Evolutionary conservation across 2,888 invertebrate species (phyloP).

Genomic region (Lingula anatina): DNA sequence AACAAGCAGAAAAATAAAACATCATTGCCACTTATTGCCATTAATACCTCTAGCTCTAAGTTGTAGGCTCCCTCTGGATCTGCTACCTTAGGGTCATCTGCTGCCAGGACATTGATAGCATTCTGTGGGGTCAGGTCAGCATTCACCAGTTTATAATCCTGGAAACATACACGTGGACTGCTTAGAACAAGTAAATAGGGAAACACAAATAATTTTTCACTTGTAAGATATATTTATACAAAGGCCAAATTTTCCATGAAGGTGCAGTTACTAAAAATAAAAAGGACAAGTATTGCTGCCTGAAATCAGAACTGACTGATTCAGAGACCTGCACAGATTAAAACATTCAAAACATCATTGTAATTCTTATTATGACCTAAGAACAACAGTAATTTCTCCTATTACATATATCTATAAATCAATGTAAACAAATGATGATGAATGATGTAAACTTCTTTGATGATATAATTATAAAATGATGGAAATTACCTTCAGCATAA

Average conservation of each 20-base stretch:
- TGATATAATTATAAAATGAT: too few relatives aligned
- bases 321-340: too few relatives aligned
- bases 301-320: too few relatives aligned
- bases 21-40: too few relatives aligned
- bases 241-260: neutral
- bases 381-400: too few relatives aligned
- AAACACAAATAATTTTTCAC: neutral
- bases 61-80: slow-evolving; percentile 46
- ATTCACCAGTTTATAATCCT: slow-evolving; percentile 48
- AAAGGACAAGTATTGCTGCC: too few relatives aligned
- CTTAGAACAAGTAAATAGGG: too few relatives aligned
- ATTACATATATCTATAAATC: too few relatives aligned
- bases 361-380: too few relatives aligned
- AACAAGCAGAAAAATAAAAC: slow-evolving; percentile 1
- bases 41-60: slow-evolving; percentile 47
- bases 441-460: too few relatives aligned
- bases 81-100: slow-evolving; percentile 44
- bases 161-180: slow-evolving; percentile 7
- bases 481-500: slow-evolving; percentile 38
- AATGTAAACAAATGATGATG: too few relatives aligned
- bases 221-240: neutral
- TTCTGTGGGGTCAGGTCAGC: slow-evolving; percentile 39
- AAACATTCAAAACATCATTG: too few relatives aligned
- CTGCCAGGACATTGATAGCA: slow-evolving; percentile 38
- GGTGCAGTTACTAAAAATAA: neutral